Evolutionary conservation across 2,888 invertebrate species (phyloP).

Genomic region (Hermodice carunculata): DNA sequence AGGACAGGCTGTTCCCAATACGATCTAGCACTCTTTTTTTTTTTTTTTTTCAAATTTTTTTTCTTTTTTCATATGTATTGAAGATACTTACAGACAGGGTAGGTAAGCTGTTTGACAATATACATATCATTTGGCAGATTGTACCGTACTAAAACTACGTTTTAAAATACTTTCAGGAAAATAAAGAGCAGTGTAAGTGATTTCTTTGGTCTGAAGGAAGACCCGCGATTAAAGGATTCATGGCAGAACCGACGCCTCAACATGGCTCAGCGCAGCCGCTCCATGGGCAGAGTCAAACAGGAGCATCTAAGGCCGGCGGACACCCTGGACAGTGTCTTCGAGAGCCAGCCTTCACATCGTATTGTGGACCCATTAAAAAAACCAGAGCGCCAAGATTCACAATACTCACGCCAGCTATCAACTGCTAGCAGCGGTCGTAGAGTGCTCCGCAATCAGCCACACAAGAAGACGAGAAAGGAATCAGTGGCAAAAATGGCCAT

Average conservation of each 20-base stretch:
- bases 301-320: not conserved
- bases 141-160: too few relatives aligned
- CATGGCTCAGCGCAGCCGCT: not conserved
- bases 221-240: conserved; percentile 73
- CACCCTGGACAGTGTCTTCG: conserved; percentile 13
- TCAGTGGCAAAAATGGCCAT: conserved; percentile 87
- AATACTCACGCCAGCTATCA: conserved; percentile 29
- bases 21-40: too few relatives aligned
- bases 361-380: not conserved
- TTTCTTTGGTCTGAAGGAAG: conserved; percentile 88
- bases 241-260: conserved; percentile 82
- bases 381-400: conserved; percentile 25
- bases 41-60: too few relatives aligned
- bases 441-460: conserved; percentile 13
- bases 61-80: too few relatives aligned
- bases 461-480: conserved; percentile 70
- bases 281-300: conserved; percentile 7
- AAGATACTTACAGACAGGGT: too few relatives aligned
- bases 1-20: too few relatives aligned
- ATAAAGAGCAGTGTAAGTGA: conserved; percentile 85
- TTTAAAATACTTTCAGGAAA: too few relatives aligned
- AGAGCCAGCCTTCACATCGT: conserved; percentile 33
- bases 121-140: too few relatives aligned
- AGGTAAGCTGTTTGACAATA: too few relatives aligned
- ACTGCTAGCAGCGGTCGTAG: conserved; percentile 30